These are phyloP conservation scores for Schizotus pectinicornis DNA, from an alignment of 2,888 invertebrate species.

Conservation along the genomic window DNA sequence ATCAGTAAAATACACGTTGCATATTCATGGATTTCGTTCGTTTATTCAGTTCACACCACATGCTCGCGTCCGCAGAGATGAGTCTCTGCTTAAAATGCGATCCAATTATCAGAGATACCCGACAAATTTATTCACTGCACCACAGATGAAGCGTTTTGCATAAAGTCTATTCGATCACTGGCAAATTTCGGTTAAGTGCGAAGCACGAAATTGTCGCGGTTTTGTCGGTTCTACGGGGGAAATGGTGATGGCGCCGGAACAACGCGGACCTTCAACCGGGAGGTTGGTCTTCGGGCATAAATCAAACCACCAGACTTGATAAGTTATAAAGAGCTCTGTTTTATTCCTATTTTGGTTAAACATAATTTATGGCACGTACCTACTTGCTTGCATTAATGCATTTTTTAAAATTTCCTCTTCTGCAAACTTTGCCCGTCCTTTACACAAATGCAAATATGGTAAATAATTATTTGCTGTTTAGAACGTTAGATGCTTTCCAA, in stretches of 20 bases:
- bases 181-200: neutral
- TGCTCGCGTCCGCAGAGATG: constrained; percentile 30
- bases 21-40: constrained; percentile 49
- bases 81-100: constrained; percentile 43
- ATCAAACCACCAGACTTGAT: constrained; percentile 34
- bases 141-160: constrained; percentile 37
- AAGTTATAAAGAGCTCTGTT: constrained; percentile 39
- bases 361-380: constrained; percentile 27
- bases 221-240: constrained; percentile 7
- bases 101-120: constrained; percentile 48
- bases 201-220: constrained; percentile 1
- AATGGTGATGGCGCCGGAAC: constrained; percentile 19
- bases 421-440: too few species aligned
- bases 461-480: too few species aligned
- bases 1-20: constrained; percentile 52
- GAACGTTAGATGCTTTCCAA: too few species aligned
- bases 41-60: constrained; percentile 43
- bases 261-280: constrained; percentile 19
- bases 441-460: too few species aligned
- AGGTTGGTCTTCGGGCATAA: constrained; percentile 32
- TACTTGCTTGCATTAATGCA: too few species aligned
- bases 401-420: too few species aligned
- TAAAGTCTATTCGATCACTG: constrained; percentile 26
- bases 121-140: constrained; percentile 42
- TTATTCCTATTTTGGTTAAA: constrained; percentile 30